Percentiles rank a stretch among this genome's conserved stretches.
These are phyloP conservation scores for Psittacara wagleri DNA, from an alignment of 2,113 vertebrate species.

Conservation along the genomic window DNA sequence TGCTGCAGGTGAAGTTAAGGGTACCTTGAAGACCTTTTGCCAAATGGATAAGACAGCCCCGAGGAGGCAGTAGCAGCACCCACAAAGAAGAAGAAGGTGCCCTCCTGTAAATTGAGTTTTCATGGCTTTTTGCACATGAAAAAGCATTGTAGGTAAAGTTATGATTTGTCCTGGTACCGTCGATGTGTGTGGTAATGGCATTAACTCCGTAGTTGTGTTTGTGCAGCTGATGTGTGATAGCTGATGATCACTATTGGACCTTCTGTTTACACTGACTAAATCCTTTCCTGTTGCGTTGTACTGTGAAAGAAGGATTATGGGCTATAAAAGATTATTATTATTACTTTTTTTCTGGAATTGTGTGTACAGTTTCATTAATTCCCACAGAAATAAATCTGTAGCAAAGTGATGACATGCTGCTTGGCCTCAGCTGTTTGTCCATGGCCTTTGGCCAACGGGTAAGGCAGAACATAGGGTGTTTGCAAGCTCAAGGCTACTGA, in stretches of 20 bases:
- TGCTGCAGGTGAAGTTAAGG: neutral
- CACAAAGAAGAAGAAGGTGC: neutral
- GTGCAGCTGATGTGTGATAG: constrained; percentile 64
- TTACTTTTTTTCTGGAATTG: constrained; percentile 1
- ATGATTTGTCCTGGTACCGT: constrained; percentile 51
- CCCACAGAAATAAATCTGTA: constrained; percentile 26
- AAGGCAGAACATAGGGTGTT: neutral
- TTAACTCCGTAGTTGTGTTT: constrained; percentile 45
- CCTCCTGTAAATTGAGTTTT: constrained; percentile 43
- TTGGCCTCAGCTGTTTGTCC: neutral
- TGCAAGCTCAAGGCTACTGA: neutral
- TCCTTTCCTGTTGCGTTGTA: constrained; percentile 59
- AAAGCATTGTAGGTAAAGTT: constrained; percentile 38
- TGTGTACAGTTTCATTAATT: constrained; percentile 47
- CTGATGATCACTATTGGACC: constrained; percentile 59
- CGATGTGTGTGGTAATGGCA: constrained; percentile 15
- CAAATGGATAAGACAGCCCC: neutral
- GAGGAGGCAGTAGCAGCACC: neutral
- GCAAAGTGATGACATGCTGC: neutral
- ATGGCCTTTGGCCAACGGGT: neutral
- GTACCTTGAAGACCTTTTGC: neutral
- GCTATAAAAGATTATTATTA: constrained; percentile 5
- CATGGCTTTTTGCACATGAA: constrained; percentile 31
- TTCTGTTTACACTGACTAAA: constrained; percentile 62
- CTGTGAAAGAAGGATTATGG: constrained; percentile 59